Evolutionary conservation across 2,888 invertebrate genomes (phyloP), one percentile per base, ranked within the genome.

Genomic region (Entomobrya multifasciata): DNA sequence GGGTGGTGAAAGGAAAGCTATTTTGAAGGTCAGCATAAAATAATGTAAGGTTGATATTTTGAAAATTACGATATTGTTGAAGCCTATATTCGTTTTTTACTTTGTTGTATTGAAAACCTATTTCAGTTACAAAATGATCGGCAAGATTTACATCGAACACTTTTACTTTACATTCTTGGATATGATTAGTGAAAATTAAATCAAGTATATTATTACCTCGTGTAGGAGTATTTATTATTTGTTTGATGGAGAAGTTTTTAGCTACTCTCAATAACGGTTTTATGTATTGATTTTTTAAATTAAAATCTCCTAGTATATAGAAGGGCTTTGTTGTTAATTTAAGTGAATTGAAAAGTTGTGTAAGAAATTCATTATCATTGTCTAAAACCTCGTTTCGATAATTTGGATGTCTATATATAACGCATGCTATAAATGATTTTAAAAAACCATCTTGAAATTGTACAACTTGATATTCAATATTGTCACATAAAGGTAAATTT

Each of bases 171-270:
- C 8, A 41, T 3, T 55, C 41, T 20, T 62, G 20, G 8, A 0
- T 1, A 2, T 52, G 49, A 60, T 44, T 72, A 13, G 47, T 27
- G 57, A 82, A 82, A 10, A 82, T 82, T 3, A 82, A 41, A 27
- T 82, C 82, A 3, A 82, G 47, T n/a, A 82, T 0, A 11, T 72
- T 57, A 11, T 30, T 49, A 8, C n/a, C 22, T 5, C 82, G 4
- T 6, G 82, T 82, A n/a, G 82, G 82, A n/a, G 1, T n/a, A 47
- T 44, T 72, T 44, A 82, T 30, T n/a, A 82, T 52, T 47, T 82
- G 82, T 11, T 22, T 20, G 4, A 82, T 47, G 15, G 44, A 25
- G 25, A 82, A 11, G 0, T 25, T 4, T 0, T 47, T 15, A 44
- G 49, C 25, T 25, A 15, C 10, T 1, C 15, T 1, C 8, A 22